Evolutionary conservation across 2,113 vertebrate species (phyloP).

Genomic region (Phalacrocorax carbo): DNA sequence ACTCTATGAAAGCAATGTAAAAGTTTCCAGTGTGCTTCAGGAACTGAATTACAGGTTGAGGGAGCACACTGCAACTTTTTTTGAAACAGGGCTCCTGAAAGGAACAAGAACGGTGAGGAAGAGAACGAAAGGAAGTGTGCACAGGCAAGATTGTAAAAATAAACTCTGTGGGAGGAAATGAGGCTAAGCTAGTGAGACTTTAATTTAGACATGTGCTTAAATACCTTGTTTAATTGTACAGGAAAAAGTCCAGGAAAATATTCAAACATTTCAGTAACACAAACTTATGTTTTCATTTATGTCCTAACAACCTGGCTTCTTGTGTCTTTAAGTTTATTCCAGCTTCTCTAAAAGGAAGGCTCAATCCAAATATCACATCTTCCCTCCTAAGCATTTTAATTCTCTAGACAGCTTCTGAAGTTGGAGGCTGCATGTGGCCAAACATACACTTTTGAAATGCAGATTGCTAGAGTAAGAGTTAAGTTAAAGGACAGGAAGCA

Average conservation of each 20-base stretch:
- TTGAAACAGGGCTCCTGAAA: neutral
- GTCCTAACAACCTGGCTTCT: neutral
- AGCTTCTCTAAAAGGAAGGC: neutral
- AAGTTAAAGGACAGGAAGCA: neutral
- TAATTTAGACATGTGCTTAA: conserved; percentile 21
- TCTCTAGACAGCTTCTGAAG: neutral
- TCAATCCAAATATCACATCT: neutral
- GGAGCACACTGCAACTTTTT: neutral
- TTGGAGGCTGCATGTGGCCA: neutral
- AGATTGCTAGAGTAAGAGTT: neutral
- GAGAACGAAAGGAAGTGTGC: conserved; percentile 35
- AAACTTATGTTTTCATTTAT: neutral
- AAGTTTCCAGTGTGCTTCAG: neutral
- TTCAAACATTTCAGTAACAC: neutral
- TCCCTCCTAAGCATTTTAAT: neutral
- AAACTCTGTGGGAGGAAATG: conserved; percentile 38
- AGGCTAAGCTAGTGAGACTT: neutral
- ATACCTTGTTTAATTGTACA: conserved; percentile 31
- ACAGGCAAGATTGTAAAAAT: conserved; percentile 22
- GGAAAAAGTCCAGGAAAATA: conserved; percentile 19
- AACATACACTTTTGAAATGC: neutral
- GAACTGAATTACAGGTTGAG: neutral
- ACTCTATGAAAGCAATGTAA: neutral
- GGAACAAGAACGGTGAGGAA: conserved; percentile 13
- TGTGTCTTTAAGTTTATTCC: neutral